Evolutionary conservation across 92 coral and sea anemone species (phyloP).

Genomic region (Chrysogorgia sp.): DNA sequence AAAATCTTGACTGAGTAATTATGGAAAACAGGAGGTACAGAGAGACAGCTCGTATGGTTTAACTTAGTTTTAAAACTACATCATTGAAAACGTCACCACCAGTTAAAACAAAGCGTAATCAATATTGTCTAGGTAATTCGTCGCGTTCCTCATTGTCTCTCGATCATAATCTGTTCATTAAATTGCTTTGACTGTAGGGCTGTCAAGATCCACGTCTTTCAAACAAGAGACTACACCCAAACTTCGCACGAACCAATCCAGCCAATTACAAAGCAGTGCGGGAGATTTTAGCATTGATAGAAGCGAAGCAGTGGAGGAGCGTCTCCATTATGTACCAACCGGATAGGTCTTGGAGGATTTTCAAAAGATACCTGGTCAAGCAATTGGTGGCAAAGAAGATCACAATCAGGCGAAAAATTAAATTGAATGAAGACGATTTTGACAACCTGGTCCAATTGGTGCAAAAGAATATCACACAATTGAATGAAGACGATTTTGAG

Average conservation of each 20-base stretch:
- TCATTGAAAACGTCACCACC: no score
- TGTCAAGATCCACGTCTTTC: constrained; percentile 82
- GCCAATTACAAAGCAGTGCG: constrained; percentile 75
- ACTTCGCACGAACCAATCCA: constrained; percentile 86
- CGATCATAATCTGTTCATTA: neutral
- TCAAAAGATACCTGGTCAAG: constrained; percentile 61
- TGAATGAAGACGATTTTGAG: neutral
- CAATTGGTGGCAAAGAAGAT: constrained; percentile 45
- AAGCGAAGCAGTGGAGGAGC: constrained; percentile 69
- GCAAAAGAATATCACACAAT: constrained; percentile 7
- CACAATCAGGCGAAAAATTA: neutral
- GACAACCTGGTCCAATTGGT: constrained; percentile 18
- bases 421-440: neutral
- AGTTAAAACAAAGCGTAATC: no score
- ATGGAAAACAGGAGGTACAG: no score
- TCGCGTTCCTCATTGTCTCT: no score
- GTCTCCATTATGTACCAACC: constrained; percentile 81
- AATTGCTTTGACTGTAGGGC: constrained; percentile 56
- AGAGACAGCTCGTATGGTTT: no score
- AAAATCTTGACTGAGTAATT: no score
- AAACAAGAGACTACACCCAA: constrained; percentile 76
- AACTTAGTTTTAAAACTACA: no score
- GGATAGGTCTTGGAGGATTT: constrained; percentile 66
- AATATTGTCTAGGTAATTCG: no score
- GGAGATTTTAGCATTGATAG: constrained; percentile 67